Evolutionary conservation across 2,888 invertebrate species (phyloP).

Genomic region (Ryuthela nishihirai): DNA sequence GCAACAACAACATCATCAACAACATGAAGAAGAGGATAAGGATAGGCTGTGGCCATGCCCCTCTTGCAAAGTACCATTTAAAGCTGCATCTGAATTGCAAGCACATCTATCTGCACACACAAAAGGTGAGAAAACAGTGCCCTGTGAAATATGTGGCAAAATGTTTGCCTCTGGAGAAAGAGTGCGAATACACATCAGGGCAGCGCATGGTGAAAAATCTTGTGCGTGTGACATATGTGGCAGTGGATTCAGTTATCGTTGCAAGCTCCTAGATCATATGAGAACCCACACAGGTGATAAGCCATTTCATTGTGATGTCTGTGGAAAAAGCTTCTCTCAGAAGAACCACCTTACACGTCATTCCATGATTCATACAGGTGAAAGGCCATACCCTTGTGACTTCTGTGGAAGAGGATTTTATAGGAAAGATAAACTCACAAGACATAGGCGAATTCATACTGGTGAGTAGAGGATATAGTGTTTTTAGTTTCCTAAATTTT

Average conservation of each 20-base stretch:
- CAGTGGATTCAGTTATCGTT: constrained; percentile 44
- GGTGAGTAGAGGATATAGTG: too few species aligned
- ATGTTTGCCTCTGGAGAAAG: constrained; percentile 43
- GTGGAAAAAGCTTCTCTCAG: constrained; percentile 44
- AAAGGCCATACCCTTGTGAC: constrained; percentile 44
- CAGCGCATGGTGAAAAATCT: constrained; percentile 44
- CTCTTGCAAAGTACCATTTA: constrained; percentile 44
- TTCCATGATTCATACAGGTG: constrained; percentile 45
- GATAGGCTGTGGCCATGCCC: constrained; percentile 43
- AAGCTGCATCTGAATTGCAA: constrained; percentile 43
- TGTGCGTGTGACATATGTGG: constrained; percentile 45
- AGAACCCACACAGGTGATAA: constrained; percentile 44
- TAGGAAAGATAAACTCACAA: constrained; percentile 44
- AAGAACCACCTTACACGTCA: constrained; percentile 44
- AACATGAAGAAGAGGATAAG: constrained; percentile 7
- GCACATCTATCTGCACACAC: constrained; percentile 43
- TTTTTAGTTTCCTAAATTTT: too few species aligned
- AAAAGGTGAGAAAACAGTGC: constrained; percentile 43
- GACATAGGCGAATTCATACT: constrained; percentile 41
- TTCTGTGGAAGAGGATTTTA: constrained; percentile 44
- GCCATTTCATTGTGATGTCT: constrained; percentile 44
- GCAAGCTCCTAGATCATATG: constrained; percentile 45
- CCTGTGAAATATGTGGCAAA: constrained; percentile 44
- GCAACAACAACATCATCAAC: constrained; percentile 8
- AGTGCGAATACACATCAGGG: constrained; percentile 43